Evolutionary conservation across 2,113 vertebrate genomes (phyloP).

Genomic region (Reinhardtius hippoglossoides): DNA sequence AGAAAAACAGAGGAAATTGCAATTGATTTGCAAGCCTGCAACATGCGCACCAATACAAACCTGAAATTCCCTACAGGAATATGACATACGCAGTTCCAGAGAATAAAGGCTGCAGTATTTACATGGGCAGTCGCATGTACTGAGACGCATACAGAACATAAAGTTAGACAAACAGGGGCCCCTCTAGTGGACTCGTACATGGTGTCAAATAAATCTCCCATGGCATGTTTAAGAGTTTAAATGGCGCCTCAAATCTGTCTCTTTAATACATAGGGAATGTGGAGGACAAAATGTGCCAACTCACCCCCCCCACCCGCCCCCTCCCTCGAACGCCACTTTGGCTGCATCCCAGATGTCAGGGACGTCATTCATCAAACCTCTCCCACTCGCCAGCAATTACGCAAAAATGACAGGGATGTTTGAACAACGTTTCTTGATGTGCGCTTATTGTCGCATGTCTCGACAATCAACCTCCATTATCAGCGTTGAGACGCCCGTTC

Average conservation of each 20-base stretch:
- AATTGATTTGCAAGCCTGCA: neutral
- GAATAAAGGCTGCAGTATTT: constrained; percentile 25
- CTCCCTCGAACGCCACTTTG: constrained; percentile 55
- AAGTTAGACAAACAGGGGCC: constrained; percentile 54
- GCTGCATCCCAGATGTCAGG: constrained; percentile 62
- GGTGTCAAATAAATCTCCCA: constrained; percentile 71
- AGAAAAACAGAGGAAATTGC: too few relatives aligned
- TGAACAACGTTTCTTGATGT: constrained; percentile 44
- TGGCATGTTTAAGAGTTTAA: constrained; percentile 66
- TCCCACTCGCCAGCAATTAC: constrained; percentile 60
- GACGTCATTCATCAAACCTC: constrained; percentile 58
- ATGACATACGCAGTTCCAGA: constrained; percentile 10
- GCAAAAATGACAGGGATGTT: constrained; percentile 65
- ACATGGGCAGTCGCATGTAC: constrained; percentile 17
- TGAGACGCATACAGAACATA: constrained; percentile 18
- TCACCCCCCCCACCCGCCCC: neutral
- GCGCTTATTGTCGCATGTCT: constrained; percentile 49
- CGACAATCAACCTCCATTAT: constrained; percentile 44
- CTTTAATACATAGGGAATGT: constrained; percentile 74
- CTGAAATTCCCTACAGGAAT: constrained; percentile 5
- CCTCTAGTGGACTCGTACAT: constrained; percentile 49
- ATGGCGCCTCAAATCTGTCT: constrained; percentile 72
- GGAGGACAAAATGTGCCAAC: constrained; percentile 63
- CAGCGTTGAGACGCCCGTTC: constrained; percentile 6
- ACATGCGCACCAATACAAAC: constrained; percentile 2